Conservation (phyloP, 2,797 vertebrate species). For the Acrossocheilus fasciatus region DNA sequence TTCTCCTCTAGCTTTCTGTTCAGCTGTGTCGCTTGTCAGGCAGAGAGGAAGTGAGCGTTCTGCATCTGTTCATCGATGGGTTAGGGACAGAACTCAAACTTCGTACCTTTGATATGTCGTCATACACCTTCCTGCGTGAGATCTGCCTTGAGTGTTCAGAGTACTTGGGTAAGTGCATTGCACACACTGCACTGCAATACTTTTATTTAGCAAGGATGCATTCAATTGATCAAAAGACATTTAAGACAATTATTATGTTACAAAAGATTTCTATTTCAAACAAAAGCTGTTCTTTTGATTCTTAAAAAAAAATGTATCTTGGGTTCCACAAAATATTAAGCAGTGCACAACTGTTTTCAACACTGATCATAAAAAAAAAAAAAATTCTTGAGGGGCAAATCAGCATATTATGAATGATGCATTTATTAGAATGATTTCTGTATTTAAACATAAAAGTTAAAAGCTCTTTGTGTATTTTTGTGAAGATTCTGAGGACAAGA, state of each 20-base stretch:
- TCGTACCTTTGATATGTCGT: conserved; percentile 90
- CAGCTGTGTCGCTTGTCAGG: conserved; percentile 85
- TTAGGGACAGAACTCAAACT: conserved; percentile 91
- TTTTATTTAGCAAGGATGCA: neutral
- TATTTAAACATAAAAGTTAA: neutral
- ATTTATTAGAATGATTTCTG: neutral
- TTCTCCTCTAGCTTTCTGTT: conserved; percentile 82
- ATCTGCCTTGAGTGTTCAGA: conserved; percentile 93
- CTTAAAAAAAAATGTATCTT: neutral
- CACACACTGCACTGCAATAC: neutral
- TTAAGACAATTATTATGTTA: neutral
- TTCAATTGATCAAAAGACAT: neutral
- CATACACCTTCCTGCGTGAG: conserved; percentile 89
- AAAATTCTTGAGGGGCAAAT: neutral
- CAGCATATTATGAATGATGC: neutral
- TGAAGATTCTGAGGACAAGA: conserved; percentile 88
- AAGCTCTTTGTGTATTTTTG: conserved; percentile 41
- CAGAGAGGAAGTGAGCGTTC: conserved; percentile 81
- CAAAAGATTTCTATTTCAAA: neutral
- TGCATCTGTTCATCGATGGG: conserved; percentile 86
- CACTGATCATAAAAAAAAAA: neutral
- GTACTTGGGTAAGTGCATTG: conserved; percentile 86
- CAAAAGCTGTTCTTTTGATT: neutral
- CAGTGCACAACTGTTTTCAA: neutral
- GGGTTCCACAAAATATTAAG: neutral